A percentile compares a stretch with the other conserved stretches of the same genome.
These are phyloP conservation scores for Allochrocebus solatus DNA, from an alignment of 2,797 vertebrate species.

Conservation along the genomic window DNA sequence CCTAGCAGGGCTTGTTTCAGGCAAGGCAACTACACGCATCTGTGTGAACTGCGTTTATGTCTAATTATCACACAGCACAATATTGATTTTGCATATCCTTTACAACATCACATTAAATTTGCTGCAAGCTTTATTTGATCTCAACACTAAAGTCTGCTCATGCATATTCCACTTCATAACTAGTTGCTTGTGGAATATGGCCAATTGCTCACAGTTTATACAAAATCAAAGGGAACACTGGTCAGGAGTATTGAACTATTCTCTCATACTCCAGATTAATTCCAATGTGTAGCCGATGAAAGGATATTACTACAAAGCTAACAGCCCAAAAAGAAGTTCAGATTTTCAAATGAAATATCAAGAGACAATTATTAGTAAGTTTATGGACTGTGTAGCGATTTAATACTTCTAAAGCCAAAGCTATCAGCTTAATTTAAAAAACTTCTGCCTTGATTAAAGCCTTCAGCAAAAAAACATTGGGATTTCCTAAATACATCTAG, in stretches of 20 bases:
- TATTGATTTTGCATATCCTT: constrained; percentile 46
- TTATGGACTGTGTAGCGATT: constrained; percentile 46
- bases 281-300: constrained; percentile 26
- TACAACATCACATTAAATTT: constrained; percentile 26
- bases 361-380: constrained; percentile 46
- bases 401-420: constrained; percentile 48
- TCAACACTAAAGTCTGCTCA: constrained; percentile 6
- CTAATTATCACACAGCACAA: not conserved
- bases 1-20: not conserved
- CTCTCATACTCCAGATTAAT: constrained; percentile 34
- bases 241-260: constrained; percentile 23
- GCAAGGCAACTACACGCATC: not conserved
- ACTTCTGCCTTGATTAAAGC: constrained; percentile 34
- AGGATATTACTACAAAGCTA: constrained; percentile 52
- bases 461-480: constrained; percentile 32
- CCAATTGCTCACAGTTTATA: constrained; percentile 57
- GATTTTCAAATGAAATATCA: constrained; percentile 52
- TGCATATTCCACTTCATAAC: constrained; percentile 47
- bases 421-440: constrained; percentile 49
- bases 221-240: constrained; percentile 61
- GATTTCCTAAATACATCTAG: constrained; percentile 19
- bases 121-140: constrained; percentile 46
- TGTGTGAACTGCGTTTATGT: not conserved
- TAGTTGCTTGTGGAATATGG: constrained; percentile 24
- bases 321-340: constrained; percentile 21